Evolutionary conservation across 1,140 invertebrate genomes (phyloP).

Genomic region (Lysiphlebus fabarum): DNA sequence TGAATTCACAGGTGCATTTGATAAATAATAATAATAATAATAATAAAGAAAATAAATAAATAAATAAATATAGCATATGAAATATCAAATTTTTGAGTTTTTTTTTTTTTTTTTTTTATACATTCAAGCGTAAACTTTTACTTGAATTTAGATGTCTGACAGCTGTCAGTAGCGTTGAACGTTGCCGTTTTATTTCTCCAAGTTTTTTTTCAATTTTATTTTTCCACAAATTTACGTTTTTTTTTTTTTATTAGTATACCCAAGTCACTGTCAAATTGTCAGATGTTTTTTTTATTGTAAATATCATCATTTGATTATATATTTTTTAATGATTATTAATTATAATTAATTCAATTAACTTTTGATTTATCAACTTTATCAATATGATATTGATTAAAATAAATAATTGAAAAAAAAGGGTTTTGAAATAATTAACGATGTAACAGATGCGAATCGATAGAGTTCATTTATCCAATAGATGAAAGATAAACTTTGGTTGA

Average conservation of each 20-base stretch:
- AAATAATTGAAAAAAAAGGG: neutral
- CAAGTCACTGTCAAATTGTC: conserved; percentile 5
- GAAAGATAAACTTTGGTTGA: neutral
- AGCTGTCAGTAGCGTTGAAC: conserved; percentile 40
- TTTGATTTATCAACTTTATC: no score
- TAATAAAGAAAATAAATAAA: no score
- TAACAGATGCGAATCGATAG: no score
- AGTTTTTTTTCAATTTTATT: conserved; percentile 11
- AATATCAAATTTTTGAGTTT: conserved; percentile 40
- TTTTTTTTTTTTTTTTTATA: neutral
- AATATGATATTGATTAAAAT: no score
- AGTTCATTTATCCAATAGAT: no score
- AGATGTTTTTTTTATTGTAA: neutral
- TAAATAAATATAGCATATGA: conserved; percentile 14
- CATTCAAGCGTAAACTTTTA: conserved; percentile 36
- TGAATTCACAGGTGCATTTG: no score
- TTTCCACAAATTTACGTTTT: conserved; percentile 28
- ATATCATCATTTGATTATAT: conserved; percentile 6
- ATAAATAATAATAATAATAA: no score
- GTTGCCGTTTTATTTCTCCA: conserved; percentile 18
- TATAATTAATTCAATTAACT: no score
- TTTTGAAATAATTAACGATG: no score
- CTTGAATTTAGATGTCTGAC: conserved; percentile 45
- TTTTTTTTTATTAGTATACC: conserved; percentile 3
- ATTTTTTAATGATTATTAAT: no score